A percentile compares a stretch with the other conserved stretches of the same genome.
Conservation (phyloP, 2,888 invertebrate genomes). For the Dendrolimus pini region DNA sequence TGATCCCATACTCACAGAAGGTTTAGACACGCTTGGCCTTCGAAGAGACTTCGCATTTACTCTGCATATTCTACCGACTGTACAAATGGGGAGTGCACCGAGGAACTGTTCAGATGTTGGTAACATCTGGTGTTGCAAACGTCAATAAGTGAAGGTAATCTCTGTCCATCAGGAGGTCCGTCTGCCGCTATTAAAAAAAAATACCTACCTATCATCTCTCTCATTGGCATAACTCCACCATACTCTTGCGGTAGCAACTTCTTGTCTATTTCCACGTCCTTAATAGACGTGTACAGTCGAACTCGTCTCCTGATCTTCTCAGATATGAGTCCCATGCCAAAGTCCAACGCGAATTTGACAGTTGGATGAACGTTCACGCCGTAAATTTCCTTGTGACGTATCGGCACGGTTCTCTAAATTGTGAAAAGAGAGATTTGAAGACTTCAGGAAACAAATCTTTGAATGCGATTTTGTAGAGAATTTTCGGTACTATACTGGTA, state of each 20-base stretch:
- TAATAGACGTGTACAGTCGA: conserved; percentile 78
- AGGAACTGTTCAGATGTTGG: too few species aligned
- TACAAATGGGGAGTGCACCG: too few species aligned
- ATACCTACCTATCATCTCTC: conserved; percentile 85
- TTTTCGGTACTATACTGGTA: too few species aligned
- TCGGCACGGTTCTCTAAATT: conserved; percentile 82
- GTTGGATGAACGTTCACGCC: conserved; percentile 85
- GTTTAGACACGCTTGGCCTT: too few species aligned
- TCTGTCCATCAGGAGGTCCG: too few species aligned
- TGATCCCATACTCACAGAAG: too few species aligned
- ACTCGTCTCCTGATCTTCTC: conserved; percentile 86
- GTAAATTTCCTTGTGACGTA: conserved; percentile 88
- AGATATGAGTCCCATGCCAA: conserved; percentile 85
- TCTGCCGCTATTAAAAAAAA: too few species aligned
- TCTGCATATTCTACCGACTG: too few species aligned
- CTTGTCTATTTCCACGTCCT: conserved; percentile 79
- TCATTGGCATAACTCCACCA: conserved; percentile 89
- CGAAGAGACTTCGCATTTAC: too few species aligned
- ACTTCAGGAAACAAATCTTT: conserved; percentile 1
- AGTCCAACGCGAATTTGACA: conserved; percentile 85
- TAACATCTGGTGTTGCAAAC: too few species aligned
- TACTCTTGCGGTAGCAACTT: conserved; percentile 86
- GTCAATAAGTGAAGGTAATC: too few species aligned
- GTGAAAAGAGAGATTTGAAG: not conserved
- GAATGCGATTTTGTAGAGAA: too few species aligned